A percentile compares a stretch with the other conserved stretches of the same genome.
phyloP scores from a whole-genome alignment of 1,140 invertebrate genomes.

The Conus ventricosus region DNA sequence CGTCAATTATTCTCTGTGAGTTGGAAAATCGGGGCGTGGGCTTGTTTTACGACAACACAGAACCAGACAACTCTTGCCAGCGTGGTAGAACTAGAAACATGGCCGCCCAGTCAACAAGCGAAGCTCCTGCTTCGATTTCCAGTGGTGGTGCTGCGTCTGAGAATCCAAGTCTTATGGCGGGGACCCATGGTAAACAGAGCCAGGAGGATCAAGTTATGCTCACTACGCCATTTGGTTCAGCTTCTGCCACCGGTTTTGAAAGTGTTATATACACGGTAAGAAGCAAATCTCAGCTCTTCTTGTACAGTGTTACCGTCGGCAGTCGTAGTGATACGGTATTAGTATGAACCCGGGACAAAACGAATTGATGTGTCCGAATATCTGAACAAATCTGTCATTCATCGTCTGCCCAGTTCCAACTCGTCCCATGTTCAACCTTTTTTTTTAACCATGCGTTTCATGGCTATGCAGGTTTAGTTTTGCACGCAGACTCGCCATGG shows the following conservation, averaged over 20 bases:
- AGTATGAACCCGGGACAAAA: no score
- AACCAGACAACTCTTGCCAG: constrained; percentile 30
- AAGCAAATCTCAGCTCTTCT: no score
- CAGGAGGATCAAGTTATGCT: not conserved
- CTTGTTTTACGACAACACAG: constrained; percentile 24
- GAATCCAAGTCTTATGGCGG: not conserved
- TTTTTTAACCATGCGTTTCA: no score
- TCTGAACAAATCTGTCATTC: no score
- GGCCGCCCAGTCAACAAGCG: constrained; percentile 40
- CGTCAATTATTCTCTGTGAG: no score
- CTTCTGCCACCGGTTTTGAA: not conserved
- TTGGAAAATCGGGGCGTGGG: not conserved
- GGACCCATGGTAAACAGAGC: not conserved
- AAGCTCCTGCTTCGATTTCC: not conserved
- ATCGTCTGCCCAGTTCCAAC: no score
- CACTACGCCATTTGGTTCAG: not conserved
- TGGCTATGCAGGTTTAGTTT: no score
- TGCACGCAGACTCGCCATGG: no score
- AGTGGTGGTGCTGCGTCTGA: not conserved
- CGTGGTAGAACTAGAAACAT: constrained; percentile 44
- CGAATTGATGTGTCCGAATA: no score
- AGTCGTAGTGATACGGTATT: no score
- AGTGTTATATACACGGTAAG: not conserved
- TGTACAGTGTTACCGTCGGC: no score
- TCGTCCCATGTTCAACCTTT: no score